A percentile compares a stretch with the other conserved stretches of the same genome.
These are phyloP conservation scores for Ectropis crepuscularia DNA, from an alignment of 2,888 invertebrate genomes.

Conservation along the genomic window DNA sequence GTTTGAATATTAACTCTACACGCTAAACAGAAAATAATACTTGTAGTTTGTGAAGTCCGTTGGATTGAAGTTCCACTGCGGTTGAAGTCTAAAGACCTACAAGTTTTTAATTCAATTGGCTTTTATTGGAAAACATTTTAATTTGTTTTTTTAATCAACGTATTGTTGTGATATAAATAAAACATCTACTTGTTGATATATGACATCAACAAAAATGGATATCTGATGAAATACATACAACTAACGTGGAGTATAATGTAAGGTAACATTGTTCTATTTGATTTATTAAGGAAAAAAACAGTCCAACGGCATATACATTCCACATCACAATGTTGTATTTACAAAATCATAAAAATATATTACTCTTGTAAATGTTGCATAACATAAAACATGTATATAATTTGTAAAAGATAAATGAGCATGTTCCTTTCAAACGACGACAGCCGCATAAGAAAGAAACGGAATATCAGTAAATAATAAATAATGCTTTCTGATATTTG, in stretches of 20 bases:
- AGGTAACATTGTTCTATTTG: too few relatives aligned
- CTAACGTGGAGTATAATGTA: too few relatives aligned
- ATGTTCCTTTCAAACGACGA: constrained; percentile 4
- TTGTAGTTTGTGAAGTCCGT: background rate
- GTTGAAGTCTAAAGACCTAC: background rate
- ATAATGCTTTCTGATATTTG: constrained; percentile 8
- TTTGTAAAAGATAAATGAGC: constrained; percentile 12
- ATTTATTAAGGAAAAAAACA: too few relatives aligned
- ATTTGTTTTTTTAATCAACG: background rate
- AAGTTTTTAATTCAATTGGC: background rate
- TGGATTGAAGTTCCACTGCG: too few relatives aligned
- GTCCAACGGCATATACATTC: too few relatives aligned
- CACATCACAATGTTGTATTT: too few relatives aligned
- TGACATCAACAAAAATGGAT: too few relatives aligned
- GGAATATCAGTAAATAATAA: constrained; percentile 12
- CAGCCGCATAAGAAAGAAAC: background rate
- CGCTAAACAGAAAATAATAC: too few relatives aligned
- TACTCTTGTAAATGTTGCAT: background rate
- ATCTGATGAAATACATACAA: too few relatives aligned
- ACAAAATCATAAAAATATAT: background rate
- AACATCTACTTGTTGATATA: too few relatives aligned
- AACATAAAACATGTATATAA: constrained; percentile 1
- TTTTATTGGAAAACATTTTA: background rate
- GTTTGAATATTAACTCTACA: too few relatives aligned
- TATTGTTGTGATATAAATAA: too few relatives aligned